Conservation (phyloP, 2,888 invertebrate species). For the Alentia gelatinosa region DNA sequence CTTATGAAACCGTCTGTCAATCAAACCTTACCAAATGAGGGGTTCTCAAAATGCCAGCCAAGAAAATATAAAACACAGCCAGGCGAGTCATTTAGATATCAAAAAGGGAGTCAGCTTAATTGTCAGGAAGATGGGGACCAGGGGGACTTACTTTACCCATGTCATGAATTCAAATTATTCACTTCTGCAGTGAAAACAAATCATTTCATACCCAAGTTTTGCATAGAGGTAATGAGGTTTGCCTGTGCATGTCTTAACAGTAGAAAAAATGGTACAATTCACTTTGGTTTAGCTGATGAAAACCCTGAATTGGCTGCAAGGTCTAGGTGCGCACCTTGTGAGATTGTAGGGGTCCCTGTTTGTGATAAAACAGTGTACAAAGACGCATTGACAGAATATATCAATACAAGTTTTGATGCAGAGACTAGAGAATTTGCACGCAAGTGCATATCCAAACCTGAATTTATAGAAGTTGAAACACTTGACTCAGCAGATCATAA, state of each 20-base stretch:
- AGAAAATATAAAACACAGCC: neutral
- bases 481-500: neutral
- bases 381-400: too few species aligned
- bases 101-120: neutral
- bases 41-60: neutral
- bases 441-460: neutral
- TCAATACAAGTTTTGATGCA: neutral
- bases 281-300: neutral
- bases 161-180: conserved; percentile 4
- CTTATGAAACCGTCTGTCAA: too few species aligned
- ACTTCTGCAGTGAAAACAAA: neutral
- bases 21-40: too few species aligned
- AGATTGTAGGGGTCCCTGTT: neutral
- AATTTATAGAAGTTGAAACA: neutral
- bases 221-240: neutral
- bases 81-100: neutral
- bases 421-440: neutral
- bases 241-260: neutral
- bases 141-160: neutral
- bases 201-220: neutral
- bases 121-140: neutral
- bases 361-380: too few species aligned
- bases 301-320: neutral
- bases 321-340: neutral
- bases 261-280: neutral